Conservation (phyloP, 2,797 vertebrate genomes). For the Pterois miles region DNA sequence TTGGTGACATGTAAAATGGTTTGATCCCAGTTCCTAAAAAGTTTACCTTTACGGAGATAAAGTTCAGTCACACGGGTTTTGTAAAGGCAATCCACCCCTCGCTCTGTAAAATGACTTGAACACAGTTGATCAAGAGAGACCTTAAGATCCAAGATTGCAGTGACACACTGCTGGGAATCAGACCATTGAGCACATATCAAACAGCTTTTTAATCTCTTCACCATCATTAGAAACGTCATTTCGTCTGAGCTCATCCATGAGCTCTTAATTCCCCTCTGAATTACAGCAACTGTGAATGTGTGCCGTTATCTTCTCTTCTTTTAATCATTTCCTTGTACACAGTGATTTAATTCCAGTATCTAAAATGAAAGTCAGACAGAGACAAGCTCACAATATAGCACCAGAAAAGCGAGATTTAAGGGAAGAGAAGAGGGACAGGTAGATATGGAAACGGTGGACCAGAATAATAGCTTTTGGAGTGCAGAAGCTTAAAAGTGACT, state of each 20-base stretch:
- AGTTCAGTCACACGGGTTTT: slow-evolving; percentile 1
- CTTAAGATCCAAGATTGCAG: slow-evolving; percentile 19
- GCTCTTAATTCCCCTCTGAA: slow-evolving; percentile 22
- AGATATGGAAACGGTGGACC: not conserved
- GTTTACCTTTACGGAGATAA: not conserved
- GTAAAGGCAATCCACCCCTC: not conserved
- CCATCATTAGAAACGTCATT: slow-evolving; percentile 27
- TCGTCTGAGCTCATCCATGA: slow-evolving; percentile 30
- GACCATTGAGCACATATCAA: slow-evolving; percentile 29
- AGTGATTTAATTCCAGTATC: slow-evolving; percentile 11
- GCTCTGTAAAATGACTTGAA: slow-evolving; percentile 8
- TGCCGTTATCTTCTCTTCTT: slow-evolving; percentile 6
- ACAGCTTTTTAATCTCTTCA: slow-evolving; percentile 23
- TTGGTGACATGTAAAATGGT: not conserved
- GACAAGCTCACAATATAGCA: not conserved
- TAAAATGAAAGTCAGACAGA: slow-evolving; percentile 17
- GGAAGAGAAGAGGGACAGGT: not conserved
- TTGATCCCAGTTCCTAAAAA: slow-evolving; percentile 4
- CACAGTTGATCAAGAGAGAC: slow-evolving; percentile 15
- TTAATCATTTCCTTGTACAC: slow-evolving; percentile 11
- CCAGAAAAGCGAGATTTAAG: not conserved
- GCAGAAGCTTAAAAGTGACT: not conserved
- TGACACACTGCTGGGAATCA: slow-evolving; percentile 26
- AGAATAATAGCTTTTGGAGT: not conserved
- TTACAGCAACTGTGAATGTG: not conserved